Evolutionary conservation across 2,888 invertebrate genomes (phyloP).

Genomic region (Ganaspis brasiliensis): DNA sequence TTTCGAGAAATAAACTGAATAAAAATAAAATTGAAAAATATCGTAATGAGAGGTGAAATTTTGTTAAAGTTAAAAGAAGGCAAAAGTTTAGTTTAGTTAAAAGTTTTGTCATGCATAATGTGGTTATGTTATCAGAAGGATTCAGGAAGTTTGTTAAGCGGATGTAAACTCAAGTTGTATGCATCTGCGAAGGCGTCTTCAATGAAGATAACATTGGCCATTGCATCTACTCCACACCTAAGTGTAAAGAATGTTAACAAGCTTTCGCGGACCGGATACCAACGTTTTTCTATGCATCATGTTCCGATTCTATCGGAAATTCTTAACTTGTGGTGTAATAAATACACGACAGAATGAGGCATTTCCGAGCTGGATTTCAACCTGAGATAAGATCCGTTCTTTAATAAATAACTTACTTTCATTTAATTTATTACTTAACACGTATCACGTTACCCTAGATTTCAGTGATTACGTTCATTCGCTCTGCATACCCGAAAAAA

Average conservation of each 20-base stretch:
- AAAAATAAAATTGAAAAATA: no score
- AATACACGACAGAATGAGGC: conserved; percentile 66
- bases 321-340: conserved; percentile 68
- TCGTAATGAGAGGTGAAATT: no score
- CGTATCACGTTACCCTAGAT: no score
- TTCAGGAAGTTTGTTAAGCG: conserved; percentile 35
- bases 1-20: no score
- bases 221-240: conserved; percentile 28
- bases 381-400: conserved; percentile 2
- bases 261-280: conserved; percentile 62
- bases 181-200: conserved; percentile 1
- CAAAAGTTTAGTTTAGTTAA: no score
- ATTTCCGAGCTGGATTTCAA: conserved; percentile 11
- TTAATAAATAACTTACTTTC: no score
- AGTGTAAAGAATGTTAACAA: conserved; percentile 75
- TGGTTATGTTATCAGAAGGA: conserved; percentile 18
- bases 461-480: no score
- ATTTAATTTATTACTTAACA: no score
- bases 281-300: conserved; percentile 66
- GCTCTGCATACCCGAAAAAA: no score
- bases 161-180: conserved; percentile 14
- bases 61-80: no score
- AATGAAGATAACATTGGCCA: conserved; percentile 3
- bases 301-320: conserved; percentile 69
- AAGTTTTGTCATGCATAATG: neutral